Evolutionary conservation across 2,113 vertebrate species (phyloP).

Genomic region (Atractosteus spatula): DNA sequence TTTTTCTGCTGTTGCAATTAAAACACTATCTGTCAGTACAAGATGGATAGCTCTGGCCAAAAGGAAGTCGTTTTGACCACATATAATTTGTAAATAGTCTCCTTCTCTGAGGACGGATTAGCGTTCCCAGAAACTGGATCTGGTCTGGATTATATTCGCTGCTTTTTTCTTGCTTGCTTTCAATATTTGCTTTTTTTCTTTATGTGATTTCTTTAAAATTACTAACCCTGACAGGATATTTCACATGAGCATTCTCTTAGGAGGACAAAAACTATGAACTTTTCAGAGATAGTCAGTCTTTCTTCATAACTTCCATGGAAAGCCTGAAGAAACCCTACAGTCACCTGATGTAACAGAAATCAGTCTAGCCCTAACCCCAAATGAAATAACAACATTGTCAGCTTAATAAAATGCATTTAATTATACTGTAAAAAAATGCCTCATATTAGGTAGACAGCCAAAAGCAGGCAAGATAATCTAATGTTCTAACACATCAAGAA

Average conservation of each 20-base stretch:
- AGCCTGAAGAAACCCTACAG: constrained; percentile 11
- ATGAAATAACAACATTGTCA: constrained; percentile 62
- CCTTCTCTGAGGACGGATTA: constrained; percentile 72
- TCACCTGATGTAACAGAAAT: not conserved
- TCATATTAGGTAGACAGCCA: too few relatives aligned
- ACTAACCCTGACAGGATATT: constrained; percentile 45
- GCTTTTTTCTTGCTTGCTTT: constrained; percentile 2
- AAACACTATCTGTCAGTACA: constrained; percentile 62
- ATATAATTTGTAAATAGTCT: constrained; percentile 80
- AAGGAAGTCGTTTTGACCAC: constrained; percentile 66
- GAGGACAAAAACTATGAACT: constrained; percentile 56
- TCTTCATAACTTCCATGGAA: constrained; percentile 42
- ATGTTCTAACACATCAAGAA: too few relatives aligned
- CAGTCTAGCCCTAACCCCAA: constrained; percentile 21
- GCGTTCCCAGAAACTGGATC: constrained; percentile 77
- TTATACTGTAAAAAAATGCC: constrained; percentile 29
- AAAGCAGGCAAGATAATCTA: too few relatives aligned
- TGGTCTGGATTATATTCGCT: constrained; percentile 77
- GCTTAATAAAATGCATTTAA: constrained; percentile 62
- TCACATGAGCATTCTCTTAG: constrained; percentile 61
- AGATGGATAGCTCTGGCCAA: constrained; percentile 74
- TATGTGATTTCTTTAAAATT: constrained; percentile 55
- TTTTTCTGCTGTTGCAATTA: constrained; percentile 71
- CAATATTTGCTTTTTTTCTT: constrained; percentile 58
- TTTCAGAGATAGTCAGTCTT: constrained; percentile 54